These are phyloP conservation scores for Myioborus miniatus DNA, from an alignment of 2,797 vertebrate species.

Conservation along the genomic window DNA sequence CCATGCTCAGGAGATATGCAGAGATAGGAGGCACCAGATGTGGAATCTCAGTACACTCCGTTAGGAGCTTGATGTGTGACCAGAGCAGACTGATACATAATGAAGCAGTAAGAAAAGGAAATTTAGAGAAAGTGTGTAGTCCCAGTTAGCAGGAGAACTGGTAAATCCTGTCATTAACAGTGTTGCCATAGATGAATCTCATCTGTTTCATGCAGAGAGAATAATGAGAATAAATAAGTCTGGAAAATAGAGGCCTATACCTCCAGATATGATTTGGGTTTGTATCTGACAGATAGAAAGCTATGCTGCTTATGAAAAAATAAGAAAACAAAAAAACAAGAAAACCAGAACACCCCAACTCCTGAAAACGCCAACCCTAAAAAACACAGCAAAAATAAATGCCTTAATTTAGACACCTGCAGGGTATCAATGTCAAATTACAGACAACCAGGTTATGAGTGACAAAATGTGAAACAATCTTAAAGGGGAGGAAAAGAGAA, in stretches of 20 bases:
- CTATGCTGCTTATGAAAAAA: background rate
- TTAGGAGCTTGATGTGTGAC: background rate
- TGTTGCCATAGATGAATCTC: background rate
- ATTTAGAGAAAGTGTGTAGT: background rate
- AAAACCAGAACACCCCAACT: background rate
- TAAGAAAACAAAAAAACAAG: background rate
- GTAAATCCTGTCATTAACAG: background rate
- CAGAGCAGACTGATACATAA: background rate
- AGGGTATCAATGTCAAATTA: background rate
- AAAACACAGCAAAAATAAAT: background rate
- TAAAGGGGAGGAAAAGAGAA: background rate
- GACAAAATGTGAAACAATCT: background rate
- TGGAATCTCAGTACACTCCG: background rate
- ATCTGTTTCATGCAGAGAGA: background rate
- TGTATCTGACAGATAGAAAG: background rate
- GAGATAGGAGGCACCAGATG: background rate
- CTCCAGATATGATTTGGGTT: background rate
- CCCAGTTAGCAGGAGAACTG: background rate
- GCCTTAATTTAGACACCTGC: background rate
- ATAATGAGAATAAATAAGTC: background rate
- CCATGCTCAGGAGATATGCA: background rate
- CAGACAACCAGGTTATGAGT: background rate
- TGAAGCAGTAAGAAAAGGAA: background rate
- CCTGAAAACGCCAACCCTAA: rapidly evolving
- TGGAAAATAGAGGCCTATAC: background rate